Evolutionary conservation across 1,140 invertebrate species (phyloP), one percentile per base, ranked within the genome.

Genomic region (Cherax destructor): DNA sequence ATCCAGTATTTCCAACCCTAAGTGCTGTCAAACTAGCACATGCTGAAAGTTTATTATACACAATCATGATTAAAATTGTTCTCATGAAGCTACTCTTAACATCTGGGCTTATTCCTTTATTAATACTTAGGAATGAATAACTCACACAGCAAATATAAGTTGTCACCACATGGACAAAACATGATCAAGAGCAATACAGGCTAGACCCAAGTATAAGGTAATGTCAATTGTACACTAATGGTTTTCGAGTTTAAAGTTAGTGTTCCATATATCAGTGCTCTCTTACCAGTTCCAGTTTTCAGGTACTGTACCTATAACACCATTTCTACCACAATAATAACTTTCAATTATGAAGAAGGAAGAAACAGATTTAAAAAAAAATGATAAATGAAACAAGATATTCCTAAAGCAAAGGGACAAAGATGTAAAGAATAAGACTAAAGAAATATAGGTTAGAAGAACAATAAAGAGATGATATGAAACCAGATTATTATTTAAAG

Each of bases 251-350:
- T 13, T 21, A 65, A 65, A 5, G 61, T 65, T 86, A 21, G 61
- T 4, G n/a, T 77, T n/a, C 84, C 49, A 74, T 30, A 69, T 87
- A 87, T 52, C 85, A 79, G 85, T 87, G 85, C 85, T 86, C 52
- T 87, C 30, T 77, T 13, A 86, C 49, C 76, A 79, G 74, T 87
- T 65, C 47, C 41, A 89, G 47, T 72, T 80, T 74, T 89, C 87
- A 89, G 87, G 87, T 89, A 89, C 87, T 65, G 87, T 83, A 83
- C 78, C 83, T 83, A 61, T 47, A 83, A 41, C 69, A 56, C 52
- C 52, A 30, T 65, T 65, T 69, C 59, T 65, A 69, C 52, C 59
- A 69, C n/a, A 69, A 61, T 83, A 83, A 69, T 56, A 83, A 52
- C 56, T n/a, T 52, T 47, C 10, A 86, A 65, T 56, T 86, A 24